Evolutionary conservation across 2,113 vertebrate species (phyloP).

Genomic region (Lampris megalopsis): DNA sequence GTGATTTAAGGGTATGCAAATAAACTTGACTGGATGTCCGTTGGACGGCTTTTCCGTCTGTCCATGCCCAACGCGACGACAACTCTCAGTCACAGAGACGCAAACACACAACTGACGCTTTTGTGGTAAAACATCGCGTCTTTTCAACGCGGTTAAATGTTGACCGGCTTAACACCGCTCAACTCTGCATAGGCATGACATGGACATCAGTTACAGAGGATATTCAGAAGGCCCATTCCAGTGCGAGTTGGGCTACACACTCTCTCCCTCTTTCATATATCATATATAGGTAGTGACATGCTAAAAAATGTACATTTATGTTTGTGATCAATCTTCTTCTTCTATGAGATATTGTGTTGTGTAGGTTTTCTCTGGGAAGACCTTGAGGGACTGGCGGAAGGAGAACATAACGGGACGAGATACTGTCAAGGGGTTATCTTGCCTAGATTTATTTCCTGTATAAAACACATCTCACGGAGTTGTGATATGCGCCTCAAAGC

Average conservation of each 20-base stretch:
- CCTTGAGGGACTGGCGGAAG: not conserved
- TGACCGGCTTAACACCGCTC: too few relatives aligned
- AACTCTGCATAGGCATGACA: too few relatives aligned
- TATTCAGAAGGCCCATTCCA: too few relatives aligned
- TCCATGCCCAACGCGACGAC: too few relatives aligned
- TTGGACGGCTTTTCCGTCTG: too few relatives aligned
- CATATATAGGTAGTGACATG: too few relatives aligned
- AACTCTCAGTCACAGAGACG: not conserved
- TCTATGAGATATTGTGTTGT: not conserved
- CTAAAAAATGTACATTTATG: too few relatives aligned
- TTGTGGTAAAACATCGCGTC: constrained; percentile 58
- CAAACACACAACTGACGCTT: constrained; percentile 14
- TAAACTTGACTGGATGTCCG: too few relatives aligned
- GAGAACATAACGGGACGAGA: not conserved
- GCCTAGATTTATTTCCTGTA: not conserved
- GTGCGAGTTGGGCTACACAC: too few relatives aligned
- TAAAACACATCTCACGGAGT: constrained; percentile 10
- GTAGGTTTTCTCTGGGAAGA: not conserved
- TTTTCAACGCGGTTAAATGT: constrained; percentile 15
- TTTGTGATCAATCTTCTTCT: not conserved
- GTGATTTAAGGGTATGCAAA: too few relatives aligned
- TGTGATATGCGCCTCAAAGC: not conserved
- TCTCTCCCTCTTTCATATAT: too few relatives aligned
- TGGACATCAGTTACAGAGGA: too few relatives aligned
- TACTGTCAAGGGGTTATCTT: not conserved